A percentile compares a stretch with the other conserved stretches of the same genome.
Conservation (phyloP, 2,888 invertebrate genomes). For the Hemithea aestivaria region DNA sequence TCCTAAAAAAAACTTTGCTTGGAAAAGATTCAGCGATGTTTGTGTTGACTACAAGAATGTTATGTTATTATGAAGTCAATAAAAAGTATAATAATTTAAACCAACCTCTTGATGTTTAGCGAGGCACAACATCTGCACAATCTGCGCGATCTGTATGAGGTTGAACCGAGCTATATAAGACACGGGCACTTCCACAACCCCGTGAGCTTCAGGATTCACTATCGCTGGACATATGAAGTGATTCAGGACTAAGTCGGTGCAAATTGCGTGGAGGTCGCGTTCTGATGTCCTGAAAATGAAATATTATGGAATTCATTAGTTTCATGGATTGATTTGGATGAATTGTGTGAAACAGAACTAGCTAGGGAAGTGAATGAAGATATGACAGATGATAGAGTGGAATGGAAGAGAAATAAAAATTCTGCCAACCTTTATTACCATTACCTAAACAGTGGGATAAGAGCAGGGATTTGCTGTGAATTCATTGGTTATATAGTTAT, state of each 20-base stretch:
- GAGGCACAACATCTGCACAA: constrained; percentile 93
- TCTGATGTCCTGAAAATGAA: constrained; percentile 50
- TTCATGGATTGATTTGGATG: too few relatives aligned
- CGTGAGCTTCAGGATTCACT: constrained; percentile 96
- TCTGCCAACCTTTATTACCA: too few relatives aligned
- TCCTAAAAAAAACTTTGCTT: too few relatives aligned
- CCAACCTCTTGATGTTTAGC: constrained; percentile 88
- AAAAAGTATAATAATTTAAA: neutral
- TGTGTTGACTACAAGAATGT: too few relatives aligned
- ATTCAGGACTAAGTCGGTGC: constrained; percentile 95
- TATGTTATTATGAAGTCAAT: neutral
- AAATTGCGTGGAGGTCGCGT: constrained; percentile 82
- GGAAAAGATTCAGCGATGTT: too few relatives aligned
- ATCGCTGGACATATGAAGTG: constrained; percentile 98
- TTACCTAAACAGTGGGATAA: too few relatives aligned
- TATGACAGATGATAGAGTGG: too few relatives aligned
- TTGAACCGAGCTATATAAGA: constrained; percentile 94
- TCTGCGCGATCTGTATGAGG: constrained; percentile 93
- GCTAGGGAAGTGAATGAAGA: too few relatives aligned
- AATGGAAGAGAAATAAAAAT: too few relatives aligned
- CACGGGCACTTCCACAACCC: constrained; percentile 95
- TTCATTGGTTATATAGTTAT: too few relatives aligned
- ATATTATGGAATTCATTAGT: neutral
- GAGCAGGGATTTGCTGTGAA: too few relatives aligned
- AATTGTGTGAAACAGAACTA: too few relatives aligned